Evolutionary conservation across 2,888 invertebrate species (phyloP).

Genomic region (Acleris laterana): DNA sequence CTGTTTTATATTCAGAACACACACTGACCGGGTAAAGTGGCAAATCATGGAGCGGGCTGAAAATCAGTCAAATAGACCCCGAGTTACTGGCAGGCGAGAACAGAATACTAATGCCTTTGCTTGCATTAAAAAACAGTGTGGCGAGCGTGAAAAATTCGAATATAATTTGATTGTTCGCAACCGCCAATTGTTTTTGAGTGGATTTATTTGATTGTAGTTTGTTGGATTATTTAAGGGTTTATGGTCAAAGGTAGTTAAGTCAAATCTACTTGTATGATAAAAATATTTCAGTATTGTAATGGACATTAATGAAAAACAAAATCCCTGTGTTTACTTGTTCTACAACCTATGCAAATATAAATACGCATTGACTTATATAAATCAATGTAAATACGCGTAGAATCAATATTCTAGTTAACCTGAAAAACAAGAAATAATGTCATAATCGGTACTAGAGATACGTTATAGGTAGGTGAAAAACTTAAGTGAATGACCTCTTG

Average conservation of each 20-base stretch:
- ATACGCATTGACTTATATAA: too few relatives aligned
- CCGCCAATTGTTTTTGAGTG: slow-evolving; percentile 26
- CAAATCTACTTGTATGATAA: too few relatives aligned
- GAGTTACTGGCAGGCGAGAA: slow-evolving; percentile 67
- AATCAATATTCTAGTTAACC: too few relatives aligned
- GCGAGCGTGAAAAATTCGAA: slow-evolving; percentile 35
- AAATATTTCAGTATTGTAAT: too few relatives aligned
- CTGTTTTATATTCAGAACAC: slow-evolving; percentile 73
- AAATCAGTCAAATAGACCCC: slow-evolving; percentile 83
- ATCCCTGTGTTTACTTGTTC: too few relatives aligned
- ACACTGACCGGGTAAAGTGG: slow-evolving; percentile 82
- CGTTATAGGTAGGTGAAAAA: too few relatives aligned
- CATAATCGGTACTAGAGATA: too few relatives aligned
- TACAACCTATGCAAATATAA: too few relatives aligned
- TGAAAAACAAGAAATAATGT: too few relatives aligned
- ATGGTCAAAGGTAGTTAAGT: background rate
- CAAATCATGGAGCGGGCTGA: slow-evolving; percentile 82
- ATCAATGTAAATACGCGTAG: too few relatives aligned
- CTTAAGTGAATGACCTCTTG: too few relatives aligned
- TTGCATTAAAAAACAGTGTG: slow-evolving; percentile 49
- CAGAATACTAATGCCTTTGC: slow-evolving; percentile 67
- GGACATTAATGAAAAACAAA: too few relatives aligned
- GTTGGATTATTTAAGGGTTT: slow-evolving; percentile 17
- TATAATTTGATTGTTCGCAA: slow-evolving; percentile 34
- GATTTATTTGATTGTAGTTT: slow-evolving; percentile 20